Conservation (phyloP, 2,888 invertebrate genomes). For the Orthosia incerta region DNA sequence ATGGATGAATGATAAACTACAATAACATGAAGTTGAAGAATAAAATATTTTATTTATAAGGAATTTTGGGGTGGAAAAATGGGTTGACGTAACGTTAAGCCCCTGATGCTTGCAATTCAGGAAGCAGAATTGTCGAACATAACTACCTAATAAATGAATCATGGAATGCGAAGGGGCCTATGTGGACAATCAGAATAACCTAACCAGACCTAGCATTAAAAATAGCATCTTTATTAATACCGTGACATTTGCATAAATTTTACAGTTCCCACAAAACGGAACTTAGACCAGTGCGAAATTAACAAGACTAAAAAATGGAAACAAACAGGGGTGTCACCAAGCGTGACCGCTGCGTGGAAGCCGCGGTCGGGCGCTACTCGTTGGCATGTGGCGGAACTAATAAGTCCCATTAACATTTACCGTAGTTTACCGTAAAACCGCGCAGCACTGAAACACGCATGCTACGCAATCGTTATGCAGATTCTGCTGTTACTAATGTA, state of each 20-base stretch:
- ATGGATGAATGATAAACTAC: conserved; percentile 10
- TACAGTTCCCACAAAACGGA: conserved; percentile 42
- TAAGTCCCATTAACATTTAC: conserved; percentile 83
- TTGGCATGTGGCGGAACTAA: conserved; percentile 88
- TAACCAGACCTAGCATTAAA: neutral
- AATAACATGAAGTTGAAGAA: neutral
- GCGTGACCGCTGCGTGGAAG: conserved; percentile 75
- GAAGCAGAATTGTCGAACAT: neutral
- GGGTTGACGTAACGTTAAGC: neutral
- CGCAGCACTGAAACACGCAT: conserved; percentile 72
- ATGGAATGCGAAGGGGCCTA: neutral
- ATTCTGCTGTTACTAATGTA: conserved; percentile 64
- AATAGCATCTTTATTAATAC: neutral
- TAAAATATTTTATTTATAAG: neutral
- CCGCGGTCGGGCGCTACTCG: conserved; percentile 57
- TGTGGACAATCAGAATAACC: neutral
- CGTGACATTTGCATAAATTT: conserved; percentile 21
- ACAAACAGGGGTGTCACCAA: conserved; percentile 73
- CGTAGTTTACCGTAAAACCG: conserved; percentile 81
- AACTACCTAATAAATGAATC: neutral
- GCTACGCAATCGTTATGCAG: conserved; percentile 73
- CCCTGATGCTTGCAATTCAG: neutral
- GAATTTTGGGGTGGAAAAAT: neutral
- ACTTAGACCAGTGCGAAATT: conserved; percentile 30
- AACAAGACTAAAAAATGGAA: conserved; percentile 58